phyloP scores from a whole-genome alignment of 1,140 invertebrate species.

The Pseudomyrmex sp. region DNA sequence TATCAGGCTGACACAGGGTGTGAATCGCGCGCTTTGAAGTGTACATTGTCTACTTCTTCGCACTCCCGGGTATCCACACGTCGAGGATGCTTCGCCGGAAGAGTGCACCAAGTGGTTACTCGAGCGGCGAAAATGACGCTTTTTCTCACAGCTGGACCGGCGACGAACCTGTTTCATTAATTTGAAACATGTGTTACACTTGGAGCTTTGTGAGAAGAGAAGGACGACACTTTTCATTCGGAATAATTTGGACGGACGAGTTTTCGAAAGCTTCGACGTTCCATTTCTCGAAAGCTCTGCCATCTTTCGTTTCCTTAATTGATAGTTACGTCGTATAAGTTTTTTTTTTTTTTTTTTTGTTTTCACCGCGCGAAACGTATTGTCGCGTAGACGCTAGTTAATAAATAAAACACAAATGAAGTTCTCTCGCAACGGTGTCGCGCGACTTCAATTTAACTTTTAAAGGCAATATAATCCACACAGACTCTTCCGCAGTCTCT shows the following conservation, averaged over 20 bases:
- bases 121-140: slow-evolving; percentile 28
- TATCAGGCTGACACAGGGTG: not conserved
- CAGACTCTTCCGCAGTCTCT: not conserved
- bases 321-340: too few relatives aligned
- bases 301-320: too few relatives aligned
- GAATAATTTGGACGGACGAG: not conserved
- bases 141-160: not conserved
- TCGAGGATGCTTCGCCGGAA: slow-evolving; percentile 1
- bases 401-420: not conserved
- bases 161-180: slow-evolving; percentile 27
- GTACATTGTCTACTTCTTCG: slow-evolving; percentile 36
- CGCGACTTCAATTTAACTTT: slow-evolving; percentile 3
- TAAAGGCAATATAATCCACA: slow-evolving; percentile 20
- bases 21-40: slow-evolving; percentile 1
- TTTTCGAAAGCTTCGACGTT: slow-evolving; percentile 1
- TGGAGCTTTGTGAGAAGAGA: too few relatives aligned
- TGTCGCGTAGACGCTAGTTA: slow-evolving; percentile 14
- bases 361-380: not conserved
- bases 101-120: slow-evolving; percentile 45
- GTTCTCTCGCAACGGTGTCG: not conserved
- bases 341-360: too few relatives aligned
- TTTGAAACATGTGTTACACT: slow-evolving; percentile 44
- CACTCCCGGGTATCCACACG: not conserved
- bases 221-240: slow-evolving; percentile 7
- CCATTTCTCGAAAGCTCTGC: not conserved